Base-by-base conservation (phyloP, 2,888 invertebrate species). In the Xestia sexstrigata region DNA sequence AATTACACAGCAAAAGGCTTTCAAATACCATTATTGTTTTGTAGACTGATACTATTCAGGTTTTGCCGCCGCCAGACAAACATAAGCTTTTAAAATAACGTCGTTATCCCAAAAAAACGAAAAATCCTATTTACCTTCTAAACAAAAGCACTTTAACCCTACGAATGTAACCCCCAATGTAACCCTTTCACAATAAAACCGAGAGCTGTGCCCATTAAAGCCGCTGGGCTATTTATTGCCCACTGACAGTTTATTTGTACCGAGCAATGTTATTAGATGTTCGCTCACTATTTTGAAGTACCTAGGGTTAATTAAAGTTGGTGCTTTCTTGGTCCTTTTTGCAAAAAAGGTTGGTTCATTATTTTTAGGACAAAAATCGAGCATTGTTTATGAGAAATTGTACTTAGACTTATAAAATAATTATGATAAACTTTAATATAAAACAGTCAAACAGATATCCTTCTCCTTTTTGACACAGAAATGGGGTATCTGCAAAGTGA, bases 181-280 rank as follows among this genome's bases (percentile, higher is more conserved):
- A 39, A 74, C 77, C 83, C 70, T 69, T 73, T 63, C n/a, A 74
- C 55, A 77, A 74, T 74, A 81, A 83, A 70, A 71, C 71, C 70
- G 39, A 11, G 71, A 84, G 65, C 23, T 45, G 60, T 30, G 45
- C 20, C 52, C 68, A 62, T 77, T 77, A 63, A 17, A 52, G 58
- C 65, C 55, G 49, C 67, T 17, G 26, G 60, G 68, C 35, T 83
- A 77, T 81, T 81, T 81, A 77, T 81, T 84, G 47, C 83, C 17
- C 76, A 60, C 17, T 55, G 11, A 2, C 39, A 17, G 35, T 80
- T 68, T 66, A 72, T 84, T 77, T 85, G 68, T 69, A 49, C 20
- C 17, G 7, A 0, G 9, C n/a, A n/a, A 71, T 69, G 47, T 71
- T 74, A 78, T 81, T 70, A 74, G 62, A 78, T 63, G 49, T 63